phyloP scores from a whole-genome alignment of 2,888 invertebrate genomes.

The Vandiemenella viatica region DNA sequence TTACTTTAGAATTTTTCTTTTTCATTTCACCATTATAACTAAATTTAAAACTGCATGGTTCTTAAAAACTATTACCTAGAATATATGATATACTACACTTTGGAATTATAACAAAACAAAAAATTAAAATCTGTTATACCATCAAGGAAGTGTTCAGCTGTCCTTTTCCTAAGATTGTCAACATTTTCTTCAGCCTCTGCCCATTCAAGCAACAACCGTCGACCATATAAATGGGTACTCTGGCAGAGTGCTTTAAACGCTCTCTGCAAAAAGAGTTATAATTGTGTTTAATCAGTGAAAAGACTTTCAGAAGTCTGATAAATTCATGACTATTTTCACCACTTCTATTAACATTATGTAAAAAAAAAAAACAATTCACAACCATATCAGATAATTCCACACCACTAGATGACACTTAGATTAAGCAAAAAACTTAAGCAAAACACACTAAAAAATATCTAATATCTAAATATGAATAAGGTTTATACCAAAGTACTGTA shows the following conservation, averaged over 20 bases:
- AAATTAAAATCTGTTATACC: not conserved
- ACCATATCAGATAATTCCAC: no score
- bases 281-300: not conserved
- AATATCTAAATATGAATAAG: no score
- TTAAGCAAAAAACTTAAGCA: no score
- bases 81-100: not conserved
- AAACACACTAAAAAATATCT: no score
- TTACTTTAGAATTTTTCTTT: no score
- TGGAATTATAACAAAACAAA: not conserved
- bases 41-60: no score
- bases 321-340: no score
- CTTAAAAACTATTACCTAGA: no score
- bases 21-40: no score
- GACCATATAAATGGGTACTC: slow-evolving; percentile 95
- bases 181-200: slow-evolving; percentile 65
- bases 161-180: slow-evolving; percentile 67
- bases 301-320: not conserved
- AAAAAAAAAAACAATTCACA: not conserved
- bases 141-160: slow-evolving; percentile 50
- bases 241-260: slow-evolving; percentile 87
- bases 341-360: no score
- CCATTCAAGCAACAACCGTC: slow-evolving; percentile 92
- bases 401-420: no score
- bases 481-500: no score
- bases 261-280: slow-evolving; percentile 37